Evolutionary conservation across 1,140 invertebrate genomes (phyloP).

Genomic region (Conus betulinus): DNA sequence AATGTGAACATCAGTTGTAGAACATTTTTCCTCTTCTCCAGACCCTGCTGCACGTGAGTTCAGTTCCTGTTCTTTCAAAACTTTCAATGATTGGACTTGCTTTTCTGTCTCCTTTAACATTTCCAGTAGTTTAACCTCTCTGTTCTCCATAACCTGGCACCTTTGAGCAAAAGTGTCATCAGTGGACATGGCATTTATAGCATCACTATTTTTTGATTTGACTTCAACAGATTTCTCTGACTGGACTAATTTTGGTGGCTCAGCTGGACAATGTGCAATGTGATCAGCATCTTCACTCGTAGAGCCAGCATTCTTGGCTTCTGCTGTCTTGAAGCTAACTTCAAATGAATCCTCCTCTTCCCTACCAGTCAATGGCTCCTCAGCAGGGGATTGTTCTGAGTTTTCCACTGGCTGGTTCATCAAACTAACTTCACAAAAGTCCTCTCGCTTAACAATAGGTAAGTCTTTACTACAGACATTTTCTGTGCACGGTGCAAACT

Average conservation of each 20-base stretch:
- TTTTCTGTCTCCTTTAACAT: conserved; percentile 33
- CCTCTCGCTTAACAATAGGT: not conserved
- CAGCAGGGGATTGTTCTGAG: not conserved
- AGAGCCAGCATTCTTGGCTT: not conserved
- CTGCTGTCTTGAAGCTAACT: not conserved
- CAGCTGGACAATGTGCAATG: no score
- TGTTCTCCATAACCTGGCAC: conserved; percentile 36
- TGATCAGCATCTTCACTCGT: no score
- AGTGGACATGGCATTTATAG: no score
- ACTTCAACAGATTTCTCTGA: not conserved
- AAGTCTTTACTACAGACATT: not conserved
- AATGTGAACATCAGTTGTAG: not conserved
- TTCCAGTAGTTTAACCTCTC: conserved; percentile 37
- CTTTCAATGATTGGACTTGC: conserved; percentile 15
- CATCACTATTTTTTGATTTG: not conserved
- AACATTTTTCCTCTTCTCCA: not conserved
- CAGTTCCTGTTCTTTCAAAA: not conserved
- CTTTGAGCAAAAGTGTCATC: conserved; percentile 24
- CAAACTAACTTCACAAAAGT: not conserved
- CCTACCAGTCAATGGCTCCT: not conserved
- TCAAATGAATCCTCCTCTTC: conserved; percentile 9
- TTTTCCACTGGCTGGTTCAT: not conserved
- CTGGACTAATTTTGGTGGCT: no score
- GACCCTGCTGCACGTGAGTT: not conserved
- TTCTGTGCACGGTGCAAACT: not conserved